phyloP scores from a whole-genome alignment of 2,113 vertebrate genomes.

The Meles meles region DNA sequence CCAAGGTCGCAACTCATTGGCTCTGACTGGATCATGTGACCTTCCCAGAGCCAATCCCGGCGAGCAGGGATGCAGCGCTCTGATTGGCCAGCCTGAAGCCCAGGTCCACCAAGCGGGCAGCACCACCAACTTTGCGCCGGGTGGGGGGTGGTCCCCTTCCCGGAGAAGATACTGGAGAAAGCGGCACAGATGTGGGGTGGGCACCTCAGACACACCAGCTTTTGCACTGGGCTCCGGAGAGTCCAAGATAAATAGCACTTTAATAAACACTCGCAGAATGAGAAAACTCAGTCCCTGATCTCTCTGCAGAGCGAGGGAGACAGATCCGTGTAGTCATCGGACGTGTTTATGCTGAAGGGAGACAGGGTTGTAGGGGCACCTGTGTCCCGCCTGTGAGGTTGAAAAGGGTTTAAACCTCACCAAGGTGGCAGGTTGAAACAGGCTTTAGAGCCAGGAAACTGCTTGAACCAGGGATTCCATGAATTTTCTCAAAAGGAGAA shows the following conservation, averaged over 20 bases:
- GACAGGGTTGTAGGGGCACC: neutral
- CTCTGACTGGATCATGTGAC: neutral
- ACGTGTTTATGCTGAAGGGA: neutral
- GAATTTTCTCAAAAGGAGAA: conserved; percentile 43
- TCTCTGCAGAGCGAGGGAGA: neutral
- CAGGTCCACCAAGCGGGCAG: too few relatives aligned
- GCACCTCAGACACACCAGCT: neutral
- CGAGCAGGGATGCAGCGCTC: neutral
- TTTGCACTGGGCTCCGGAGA: neutral
- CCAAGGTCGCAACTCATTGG: neutral
- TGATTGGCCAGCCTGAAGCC: neutral
- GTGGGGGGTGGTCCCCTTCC: neutral
- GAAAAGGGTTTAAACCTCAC: neutral
- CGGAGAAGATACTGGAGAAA: neutral
- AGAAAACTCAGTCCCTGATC: neutral
- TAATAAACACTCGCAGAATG: conserved; percentile 42
- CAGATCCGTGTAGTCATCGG: neutral
- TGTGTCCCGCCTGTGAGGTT: neutral
- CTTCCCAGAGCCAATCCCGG: neutral
- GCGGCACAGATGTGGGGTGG: neutral
- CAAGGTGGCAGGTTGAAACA: neutral
- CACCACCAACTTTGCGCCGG: neutral
- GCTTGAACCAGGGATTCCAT: neutral
- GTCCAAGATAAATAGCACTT: conserved; percentile 37
- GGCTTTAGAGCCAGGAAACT: neutral